Conservation (phyloP, 2,113 vertebrate species). For the Muntiacus muntjak region DNA sequence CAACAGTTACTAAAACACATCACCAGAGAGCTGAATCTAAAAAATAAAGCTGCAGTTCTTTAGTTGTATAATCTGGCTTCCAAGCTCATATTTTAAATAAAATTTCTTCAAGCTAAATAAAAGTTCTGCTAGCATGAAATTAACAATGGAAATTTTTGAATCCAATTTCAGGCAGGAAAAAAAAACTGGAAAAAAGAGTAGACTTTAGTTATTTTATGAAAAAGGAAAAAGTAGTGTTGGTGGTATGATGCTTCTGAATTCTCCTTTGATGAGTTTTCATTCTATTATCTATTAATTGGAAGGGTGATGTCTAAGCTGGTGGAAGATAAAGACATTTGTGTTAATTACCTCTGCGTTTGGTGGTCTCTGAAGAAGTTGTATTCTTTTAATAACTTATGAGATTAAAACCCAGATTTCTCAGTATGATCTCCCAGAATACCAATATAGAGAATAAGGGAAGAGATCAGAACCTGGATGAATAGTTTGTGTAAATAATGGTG, state of each 20-base stretch:
- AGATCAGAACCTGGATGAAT: background rate
- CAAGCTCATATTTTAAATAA: background rate
- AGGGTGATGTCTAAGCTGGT: background rate
- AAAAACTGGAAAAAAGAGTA: background rate
- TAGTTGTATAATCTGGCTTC: background rate
- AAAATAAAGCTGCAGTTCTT: background rate
- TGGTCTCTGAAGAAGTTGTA: slow-evolving; percentile 1
- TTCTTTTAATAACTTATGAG: background rate
- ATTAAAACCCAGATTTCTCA: background rate
- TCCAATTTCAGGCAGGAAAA: background rate
- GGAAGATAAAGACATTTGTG: background rate
- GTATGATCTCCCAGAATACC: background rate
- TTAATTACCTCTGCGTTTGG: background rate
- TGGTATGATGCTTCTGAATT: background rate
- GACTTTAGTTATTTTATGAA: background rate
- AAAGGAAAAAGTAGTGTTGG: background rate
- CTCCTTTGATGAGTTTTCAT: background rate
- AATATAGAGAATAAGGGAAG: background rate
- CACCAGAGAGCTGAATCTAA: background rate
- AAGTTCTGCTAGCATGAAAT: background rate
- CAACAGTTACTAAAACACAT: background rate
- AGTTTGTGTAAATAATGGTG: background rate
- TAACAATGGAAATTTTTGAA: background rate
- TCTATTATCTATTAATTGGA: background rate
- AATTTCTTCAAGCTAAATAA: background rate